Conservation (phyloP, 2,797 vertebrate genomes). For the Pyrocephalus nanus region DNA sequence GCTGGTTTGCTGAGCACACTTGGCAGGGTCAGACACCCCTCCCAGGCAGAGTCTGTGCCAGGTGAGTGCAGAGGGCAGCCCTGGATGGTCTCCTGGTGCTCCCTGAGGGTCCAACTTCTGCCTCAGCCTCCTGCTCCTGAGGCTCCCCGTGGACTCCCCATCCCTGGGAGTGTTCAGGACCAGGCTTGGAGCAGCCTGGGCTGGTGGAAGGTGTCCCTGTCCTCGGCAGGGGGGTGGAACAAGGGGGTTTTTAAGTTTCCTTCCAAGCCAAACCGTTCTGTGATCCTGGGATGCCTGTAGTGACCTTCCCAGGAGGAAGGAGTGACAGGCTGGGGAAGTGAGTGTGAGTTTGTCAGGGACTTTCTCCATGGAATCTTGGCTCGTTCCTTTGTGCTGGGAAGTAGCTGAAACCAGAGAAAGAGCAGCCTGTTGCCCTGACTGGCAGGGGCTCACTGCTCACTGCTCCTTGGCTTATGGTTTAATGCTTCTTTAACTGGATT, state of each 20-base stretch:
- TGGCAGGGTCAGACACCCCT: not conserved
- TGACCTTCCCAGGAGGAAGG: not conserved
- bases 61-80: not conserved
- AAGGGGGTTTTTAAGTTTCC: fast-evolving
- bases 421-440: slow-evolving; percentile 29
- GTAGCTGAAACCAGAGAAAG: slow-evolving; percentile 38
- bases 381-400: not conserved
- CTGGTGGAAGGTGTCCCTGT: not conserved
- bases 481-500: slow-evolving; percentile 41
- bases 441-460: slow-evolving; percentile 44
- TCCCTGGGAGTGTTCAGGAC: not conserved
- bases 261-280: not conserved
- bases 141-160: not conserved
- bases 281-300: not conserved
- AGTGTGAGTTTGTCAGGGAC: not conserved
- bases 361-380: not conserved
- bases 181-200: not conserved
- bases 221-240: not conserved
- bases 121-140: not conserved
- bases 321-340: not conserved
- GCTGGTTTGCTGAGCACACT: not conserved
- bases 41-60: fast-evolving
- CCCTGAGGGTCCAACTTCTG: fast-evolving
- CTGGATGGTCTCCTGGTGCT: not conserved
- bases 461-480: slow-evolving; percentile 21